These are phyloP conservation scores for Melieria omissa DNA, from an alignment of 2,888 invertebrate genomes.

Conservation along the genomic window DNA sequence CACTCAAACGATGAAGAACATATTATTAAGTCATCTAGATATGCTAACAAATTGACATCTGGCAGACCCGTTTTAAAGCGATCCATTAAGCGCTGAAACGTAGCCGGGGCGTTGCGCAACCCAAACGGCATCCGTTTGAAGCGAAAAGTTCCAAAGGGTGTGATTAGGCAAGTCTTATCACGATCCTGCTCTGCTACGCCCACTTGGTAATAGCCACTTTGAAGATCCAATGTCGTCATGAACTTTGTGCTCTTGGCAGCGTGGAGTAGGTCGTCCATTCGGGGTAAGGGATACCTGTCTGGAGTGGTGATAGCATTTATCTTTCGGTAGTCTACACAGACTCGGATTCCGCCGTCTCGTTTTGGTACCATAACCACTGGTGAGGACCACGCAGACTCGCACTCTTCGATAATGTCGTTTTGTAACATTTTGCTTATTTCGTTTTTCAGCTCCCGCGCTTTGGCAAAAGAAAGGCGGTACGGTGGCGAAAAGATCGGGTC, in stretches of 20 bases:
- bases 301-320: conserved; percentile 2
- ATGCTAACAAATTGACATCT: too few species aligned
- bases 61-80: too few species aligned
- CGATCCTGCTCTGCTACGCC: background rate
- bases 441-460: too few species aligned
- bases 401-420: too few species aligned
- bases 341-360: conserved; percentile 12
- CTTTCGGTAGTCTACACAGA: conserved; percentile 17
- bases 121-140: conserved; percentile 16
- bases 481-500: too few species aligned
- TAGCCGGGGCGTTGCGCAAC: too few species aligned
- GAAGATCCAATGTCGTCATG: conserved; percentile 8
- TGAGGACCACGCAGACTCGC: background rate
- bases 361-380: conserved; percentile 29
- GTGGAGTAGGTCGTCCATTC: conserved; percentile 12
- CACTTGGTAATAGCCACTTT: conserved; percentile 6
- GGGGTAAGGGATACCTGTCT: conserved; percentile 3
- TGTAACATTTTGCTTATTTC: too few species aligned
- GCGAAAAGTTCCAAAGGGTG: conserved; percentile 10
- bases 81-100: too few species aligned
- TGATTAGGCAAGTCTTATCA: conserved; percentile 12
- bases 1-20: too few species aligned
- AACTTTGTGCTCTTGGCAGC: conserved; percentile 6
- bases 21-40: too few species aligned
- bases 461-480: too few species aligned